Base-by-base conservation (phyloP, 2,113 vertebrate genomes). In the Anser brachyrhynchus region DNA sequence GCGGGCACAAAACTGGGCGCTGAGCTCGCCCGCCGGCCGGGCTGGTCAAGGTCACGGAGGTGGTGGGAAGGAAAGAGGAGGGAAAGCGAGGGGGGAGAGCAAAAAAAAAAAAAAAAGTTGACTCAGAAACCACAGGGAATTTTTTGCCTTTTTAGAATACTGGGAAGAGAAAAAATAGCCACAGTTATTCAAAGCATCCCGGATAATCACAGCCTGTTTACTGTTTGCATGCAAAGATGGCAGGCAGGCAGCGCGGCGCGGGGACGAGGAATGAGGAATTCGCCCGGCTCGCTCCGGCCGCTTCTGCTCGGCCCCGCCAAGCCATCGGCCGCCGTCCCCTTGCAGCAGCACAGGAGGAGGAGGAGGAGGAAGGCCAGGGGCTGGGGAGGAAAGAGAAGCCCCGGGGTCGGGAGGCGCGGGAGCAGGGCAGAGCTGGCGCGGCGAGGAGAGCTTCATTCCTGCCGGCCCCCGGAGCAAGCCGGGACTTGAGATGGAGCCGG, bases 111-210 rank as follows among this genome's bases (percentile, higher is more conserved):
- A 89, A 96, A 93, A 73, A 83, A 77, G 64, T 96, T 97, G 96
- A 97, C 95, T 98, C 96, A 97, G 96, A 98, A 97, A 97, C 88
- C 89, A 8, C 95, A 85, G 95, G 96, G 96, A 97, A 97, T 97
- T 97, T 97, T 96, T 97, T 96, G 97, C 94, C 97, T 97, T 97
- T 98, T 97, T 89, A 95, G 93, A 98, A 98, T 98, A 96, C 97
- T 97, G 97, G 89, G 97, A 97, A 97, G 96, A 97, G 96, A 87
- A 96, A 97, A 98, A 97, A 97, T 95, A 97, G 93, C 94, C 78
- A 8, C 96, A 96, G 94, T 95, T 97, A 98, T 98, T 97, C 95
- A 29, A 98, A 97, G 96, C 96, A 98, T 98, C 95, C 74, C 41
- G 93, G 97, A 97, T 97, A 97, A 96, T 97, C 97, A 97, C 96